Percentiles rank a stretch among this genome's conserved stretches.
These are phyloP conservation scores for Pipistrellus pipistrellus DNA, from an alignment of 2,797 vertebrate genomes.

Conservation along the genomic window DNA sequence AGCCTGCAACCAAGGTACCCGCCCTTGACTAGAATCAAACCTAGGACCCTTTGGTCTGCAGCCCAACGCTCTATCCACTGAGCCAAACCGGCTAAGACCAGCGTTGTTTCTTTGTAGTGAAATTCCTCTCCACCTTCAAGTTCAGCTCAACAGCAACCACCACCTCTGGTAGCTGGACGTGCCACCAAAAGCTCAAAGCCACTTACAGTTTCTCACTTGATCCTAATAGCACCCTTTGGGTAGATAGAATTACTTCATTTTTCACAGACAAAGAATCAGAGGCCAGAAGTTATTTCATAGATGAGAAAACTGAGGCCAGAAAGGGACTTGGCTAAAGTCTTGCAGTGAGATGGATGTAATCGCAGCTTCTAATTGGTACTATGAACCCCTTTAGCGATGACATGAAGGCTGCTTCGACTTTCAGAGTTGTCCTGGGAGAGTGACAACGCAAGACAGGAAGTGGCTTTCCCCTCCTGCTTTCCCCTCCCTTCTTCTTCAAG, in stretches of 20 bases:
- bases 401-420: background rate
- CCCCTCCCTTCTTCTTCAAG: background rate
- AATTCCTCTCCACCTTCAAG: background rate
- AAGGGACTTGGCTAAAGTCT: background rate
- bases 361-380: background rate
- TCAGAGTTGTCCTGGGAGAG: background rate
- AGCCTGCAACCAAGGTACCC: no score
- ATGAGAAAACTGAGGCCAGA: background rate
- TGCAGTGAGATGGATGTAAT: background rate
- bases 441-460: background rate
- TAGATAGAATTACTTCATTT: background rate
- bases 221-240: background rate
- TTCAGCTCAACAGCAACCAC: background rate
- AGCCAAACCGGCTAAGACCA: no score
- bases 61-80: no score
- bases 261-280: slow-evolving; percentile 5
- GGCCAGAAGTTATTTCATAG: background rate
- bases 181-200: background rate
- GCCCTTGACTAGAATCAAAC: no score
- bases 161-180: background rate
- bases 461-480: background rate
- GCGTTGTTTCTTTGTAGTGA: background rate
- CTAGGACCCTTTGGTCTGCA: no score
- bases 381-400: background rate
- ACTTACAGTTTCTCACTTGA: background rate